These are phyloP conservation scores for Onthophagus taurus DNA, from an alignment of 1,140 invertebrate genomes.

Conservation along the genomic window DNA sequence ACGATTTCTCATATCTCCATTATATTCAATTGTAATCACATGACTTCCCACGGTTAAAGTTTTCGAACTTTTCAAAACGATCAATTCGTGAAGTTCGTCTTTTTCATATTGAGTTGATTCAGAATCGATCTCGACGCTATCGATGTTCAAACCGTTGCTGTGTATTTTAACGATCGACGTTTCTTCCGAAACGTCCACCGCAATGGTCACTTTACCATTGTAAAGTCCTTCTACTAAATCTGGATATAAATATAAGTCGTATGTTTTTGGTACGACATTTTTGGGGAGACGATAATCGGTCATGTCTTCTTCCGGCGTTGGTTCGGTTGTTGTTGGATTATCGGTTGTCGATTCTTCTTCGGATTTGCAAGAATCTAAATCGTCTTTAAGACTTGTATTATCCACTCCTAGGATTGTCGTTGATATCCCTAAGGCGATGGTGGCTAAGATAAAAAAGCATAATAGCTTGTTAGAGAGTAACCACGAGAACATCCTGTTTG, in stretches of 20 bases:
- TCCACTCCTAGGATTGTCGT: conserved; percentile 23
- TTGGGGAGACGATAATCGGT: conserved; percentile 42
- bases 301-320: conserved; percentile 18
- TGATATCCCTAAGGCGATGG: conserved; percentile 18
- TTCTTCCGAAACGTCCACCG: conserved; percentile 46
- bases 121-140: conserved; percentile 20
- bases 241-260: conserved; percentile 66
- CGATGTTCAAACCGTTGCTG: conserved; percentile 52
- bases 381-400: conserved; percentile 14
- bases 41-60: conserved; percentile 1
- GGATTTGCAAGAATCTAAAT: conserved; percentile 12
- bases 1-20: conserved; percentile 41
- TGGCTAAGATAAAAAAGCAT: conserved; percentile 19
- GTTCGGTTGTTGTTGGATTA: conserved; percentile 4
- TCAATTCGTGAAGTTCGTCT: conserved; percentile 23
- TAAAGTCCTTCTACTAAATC: conserved; percentile 66
- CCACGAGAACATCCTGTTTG: too few species aligned
- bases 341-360: conserved; percentile 5
- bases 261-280: conserved; percentile 56
- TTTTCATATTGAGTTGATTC: conserved; percentile 14
- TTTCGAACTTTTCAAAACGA: conserved; percentile 8
- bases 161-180: conserved; percentile 60
- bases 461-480: conserved; percentile 22
- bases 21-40: conserved; percentile 36
- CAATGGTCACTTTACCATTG: conserved; percentile 57